phyloP scores from a whole-genome alignment of 1,140 invertebrate genomes.

The Telenomus remus region DNA sequence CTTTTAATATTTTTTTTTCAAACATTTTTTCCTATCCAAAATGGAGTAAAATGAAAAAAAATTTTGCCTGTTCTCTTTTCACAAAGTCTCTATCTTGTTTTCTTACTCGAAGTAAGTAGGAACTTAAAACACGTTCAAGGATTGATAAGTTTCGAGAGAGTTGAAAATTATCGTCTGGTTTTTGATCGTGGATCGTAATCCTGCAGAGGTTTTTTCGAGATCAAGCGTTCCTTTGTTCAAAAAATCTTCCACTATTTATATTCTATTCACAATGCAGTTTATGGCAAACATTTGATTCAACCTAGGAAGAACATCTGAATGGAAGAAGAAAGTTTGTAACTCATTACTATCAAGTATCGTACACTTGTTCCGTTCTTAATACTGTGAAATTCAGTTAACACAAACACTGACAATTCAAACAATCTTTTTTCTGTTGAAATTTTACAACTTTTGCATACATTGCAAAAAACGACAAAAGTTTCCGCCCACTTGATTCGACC shows the following conservation, averaged over 20 bases:
- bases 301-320: slow-evolving; percentile 26
- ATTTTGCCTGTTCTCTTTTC: slow-evolving; percentile 20
- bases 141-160: no score
- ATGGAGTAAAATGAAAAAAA: no score
- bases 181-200: slow-evolving; percentile 38
- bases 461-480: slow-evolving; percentile 10
- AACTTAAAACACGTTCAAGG: slow-evolving; percentile 46
- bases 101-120: slow-evolving; percentile 49
- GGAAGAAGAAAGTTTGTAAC: slow-evolving; percentile 20
- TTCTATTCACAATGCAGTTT: background rate
- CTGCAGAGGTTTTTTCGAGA: slow-evolving; percentile 30
- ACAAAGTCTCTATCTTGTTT: slow-evolving; percentile 14
- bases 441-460: slow-evolving; percentile 11
- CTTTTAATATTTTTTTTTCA: background rate
- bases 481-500: slow-evolving; percentile 31
- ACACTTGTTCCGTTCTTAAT: no score
- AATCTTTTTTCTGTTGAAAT: slow-evolving; percentile 5
- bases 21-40: no score
- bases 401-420: background rate
- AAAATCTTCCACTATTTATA: background rate
- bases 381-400: background rate
- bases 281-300: background rate
- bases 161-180: slow-evolving; percentile 22
- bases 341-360: no score
- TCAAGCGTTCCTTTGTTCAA: background rate